Percentiles rank a stretch among this genome's conserved stretches.
phyloP scores from a whole-genome alignment of 2,797 vertebrate species.

The Melanotaenia maccullochi region DNA sequence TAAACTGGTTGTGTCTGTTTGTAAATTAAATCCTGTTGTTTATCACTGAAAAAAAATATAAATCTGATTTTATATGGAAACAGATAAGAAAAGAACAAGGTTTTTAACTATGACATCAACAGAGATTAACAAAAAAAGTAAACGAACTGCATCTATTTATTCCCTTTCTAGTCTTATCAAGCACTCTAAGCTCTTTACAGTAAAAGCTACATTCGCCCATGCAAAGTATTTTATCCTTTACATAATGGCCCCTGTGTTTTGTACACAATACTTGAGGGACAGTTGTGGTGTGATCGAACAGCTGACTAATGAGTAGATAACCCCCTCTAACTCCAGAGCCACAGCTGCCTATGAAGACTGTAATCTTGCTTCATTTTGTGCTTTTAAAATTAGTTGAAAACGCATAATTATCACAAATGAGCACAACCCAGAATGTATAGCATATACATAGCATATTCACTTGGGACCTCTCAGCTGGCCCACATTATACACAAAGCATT shows the following conservation, averaged over 20 bases:
- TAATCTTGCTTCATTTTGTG: neutral
- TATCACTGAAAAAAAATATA: neutral
- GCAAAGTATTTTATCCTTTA: neutral
- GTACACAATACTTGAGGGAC: neutral
- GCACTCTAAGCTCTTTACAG: conserved; percentile 10
- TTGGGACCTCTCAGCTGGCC: conserved; percentile 44
- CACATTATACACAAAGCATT: conserved; percentile 32
- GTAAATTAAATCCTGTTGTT: neutral
- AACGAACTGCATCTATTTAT: neutral
- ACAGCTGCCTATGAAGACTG: neutral
- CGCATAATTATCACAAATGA: conserved; percentile 8
- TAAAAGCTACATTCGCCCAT: neutral
- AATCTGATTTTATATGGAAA: neutral
- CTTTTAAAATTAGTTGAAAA: neutral
- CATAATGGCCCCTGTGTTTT: neutral
- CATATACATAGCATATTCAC: conserved; percentile 10
- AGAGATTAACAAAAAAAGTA: neutral
- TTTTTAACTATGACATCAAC: neutral
- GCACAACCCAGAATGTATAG: conserved; percentile 7
- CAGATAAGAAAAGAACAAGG: neutral
- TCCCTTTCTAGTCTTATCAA: neutral
- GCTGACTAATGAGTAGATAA: neutral
- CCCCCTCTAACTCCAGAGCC: neutral
- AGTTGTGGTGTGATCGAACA: conserved; percentile 5
- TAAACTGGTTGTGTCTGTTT: conserved; percentile 2